Evolutionary conservation across 1,140 invertebrate genomes (phyloP).

Genomic region (Leptinotarsa lineolata): DNA sequence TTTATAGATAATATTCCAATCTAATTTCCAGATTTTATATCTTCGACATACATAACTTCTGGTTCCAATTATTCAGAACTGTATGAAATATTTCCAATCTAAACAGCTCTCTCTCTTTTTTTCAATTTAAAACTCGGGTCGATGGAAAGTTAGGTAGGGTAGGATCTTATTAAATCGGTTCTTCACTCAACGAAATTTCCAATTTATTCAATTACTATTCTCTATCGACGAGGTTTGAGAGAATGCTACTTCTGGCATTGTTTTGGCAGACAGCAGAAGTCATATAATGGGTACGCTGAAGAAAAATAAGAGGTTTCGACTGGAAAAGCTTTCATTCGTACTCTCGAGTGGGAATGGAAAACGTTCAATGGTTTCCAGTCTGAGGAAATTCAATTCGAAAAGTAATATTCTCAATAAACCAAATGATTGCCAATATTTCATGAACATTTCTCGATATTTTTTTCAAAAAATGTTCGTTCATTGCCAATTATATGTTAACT

Average conservation of each 20-base stretch:
- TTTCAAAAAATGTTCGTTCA: no score
- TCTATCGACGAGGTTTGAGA: not conserved
- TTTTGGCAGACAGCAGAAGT: conserved; percentile 1
- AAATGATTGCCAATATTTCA: no score
- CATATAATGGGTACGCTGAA: not conserved
- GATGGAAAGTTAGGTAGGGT: not conserved
- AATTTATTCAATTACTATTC: not conserved
- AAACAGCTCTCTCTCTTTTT: no score
- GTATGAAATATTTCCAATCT: no score
- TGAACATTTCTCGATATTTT: no score
- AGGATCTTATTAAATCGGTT: not conserved
- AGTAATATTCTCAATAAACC: not conserved
- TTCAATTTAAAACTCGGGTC: not conserved
- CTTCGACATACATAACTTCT: no score
- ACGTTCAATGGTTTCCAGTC: not conserved
- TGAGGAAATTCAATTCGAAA: not conserved
- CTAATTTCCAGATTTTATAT: no score
- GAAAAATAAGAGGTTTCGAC: not conserved
- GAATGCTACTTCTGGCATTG: not conserved
- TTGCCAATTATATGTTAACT: no score
- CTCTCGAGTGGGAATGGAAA: not conserved
- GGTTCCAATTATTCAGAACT: no score
- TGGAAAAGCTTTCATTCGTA: not conserved
- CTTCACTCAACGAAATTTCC: not conserved
- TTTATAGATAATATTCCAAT: no score